A percentile compares a stretch with the other conserved stretches of the same genome.
These are phyloP conservation scores for Lycocerus yunnanus DNA, from an alignment of 2,888 invertebrate genomes.

Conservation along the genomic window DNA sequence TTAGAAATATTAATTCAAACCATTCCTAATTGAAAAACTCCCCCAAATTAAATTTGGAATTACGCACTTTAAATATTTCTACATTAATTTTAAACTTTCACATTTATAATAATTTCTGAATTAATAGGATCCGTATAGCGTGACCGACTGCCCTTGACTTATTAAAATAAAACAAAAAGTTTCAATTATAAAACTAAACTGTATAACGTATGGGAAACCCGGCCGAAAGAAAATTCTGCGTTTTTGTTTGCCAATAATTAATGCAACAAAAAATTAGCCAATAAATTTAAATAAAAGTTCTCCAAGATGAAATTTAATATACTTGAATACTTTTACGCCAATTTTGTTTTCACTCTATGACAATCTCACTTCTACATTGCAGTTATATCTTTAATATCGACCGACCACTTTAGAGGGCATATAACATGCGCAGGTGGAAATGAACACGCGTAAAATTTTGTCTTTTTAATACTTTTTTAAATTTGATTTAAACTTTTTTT, in stretches of 20 bases:
- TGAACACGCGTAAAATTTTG: slow-evolving; percentile 34
- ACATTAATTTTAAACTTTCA: slow-evolving; percentile 5
- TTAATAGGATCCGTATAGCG: background rate
- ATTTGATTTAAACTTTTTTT: slow-evolving; percentile 2
- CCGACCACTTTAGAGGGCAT: slow-evolving; percentile 34
- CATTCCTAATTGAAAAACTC: slow-evolving; percentile 20
- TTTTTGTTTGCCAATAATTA: background rate
- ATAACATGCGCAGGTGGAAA: slow-evolving; percentile 39
- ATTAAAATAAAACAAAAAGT: slow-evolving; percentile 3
- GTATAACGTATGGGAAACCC: background rate
- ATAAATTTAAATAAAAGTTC: background rate
- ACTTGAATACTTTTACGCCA: slow-evolving; percentile 2
- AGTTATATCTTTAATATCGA: slow-evolving; percentile 39
- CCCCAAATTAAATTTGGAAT: slow-evolving; percentile 18
- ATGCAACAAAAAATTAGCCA: background rate
- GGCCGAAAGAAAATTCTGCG: background rate
- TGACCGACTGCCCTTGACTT: slow-evolving; percentile 19
- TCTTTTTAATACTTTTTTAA: background rate
- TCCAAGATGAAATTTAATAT: background rate
- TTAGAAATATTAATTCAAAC: slow-evolving; percentile 19
- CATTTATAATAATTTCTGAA: background rate
- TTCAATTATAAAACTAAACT: background rate
- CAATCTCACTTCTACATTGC: slow-evolving; percentile 25
- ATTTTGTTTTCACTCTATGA: slow-evolving; percentile 23
- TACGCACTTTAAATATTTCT: slow-evolving; percentile 20